Evolutionary conservation across 2,797 vertebrate genomes (phyloP), one percentile per base, ranked within the genome.

Genomic region (Bradypodion pumilum): DNA sequence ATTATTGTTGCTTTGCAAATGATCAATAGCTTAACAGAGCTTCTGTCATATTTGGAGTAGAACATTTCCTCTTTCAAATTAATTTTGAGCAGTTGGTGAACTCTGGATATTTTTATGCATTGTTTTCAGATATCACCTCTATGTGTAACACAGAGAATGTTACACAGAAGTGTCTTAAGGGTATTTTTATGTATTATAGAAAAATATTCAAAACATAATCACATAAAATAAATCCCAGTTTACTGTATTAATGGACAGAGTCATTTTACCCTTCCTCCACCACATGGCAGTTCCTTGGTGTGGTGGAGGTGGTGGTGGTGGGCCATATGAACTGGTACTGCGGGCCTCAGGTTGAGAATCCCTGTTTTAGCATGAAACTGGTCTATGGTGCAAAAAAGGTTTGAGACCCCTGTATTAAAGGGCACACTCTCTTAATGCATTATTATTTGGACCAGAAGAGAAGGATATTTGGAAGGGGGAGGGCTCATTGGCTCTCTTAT

Each of bases 11-110:
- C 46, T 40, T 29, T 37, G 32, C 9, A 63, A 35, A 32, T 84
- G 35, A 25, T 73, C 4, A 68, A 80, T 80, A 80, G n/a, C 37
- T 25, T 21, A 70, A 70, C n/a, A 63, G 29, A 86, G 9, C 83
- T 37, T 76, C 25, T 25, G 15, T 81, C 62, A 60, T 77, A 66
- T 35, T 21, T 62, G 70, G 9, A 66, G 65, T 77, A 25, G 65
- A 44, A 35, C 29, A 13, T 62, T 89, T 82, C 65, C 74, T 27
- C 65, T 3, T n/a, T 83, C 46, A 35, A 8, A 73, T 12, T 46
- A 56, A 9, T 35, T 56, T 9, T 85, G 77, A 40, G 19, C 69
- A 8, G 8, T 4, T 32, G 59, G 69, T 70, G 74, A 86, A 29
- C 6, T 63, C 80, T 56, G 1, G 3, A 86, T 73, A 85, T 21